Evolutionary conservation across 2,888 invertebrate species (phyloP).

Genomic region (Drosophila antonietae): DNA sequence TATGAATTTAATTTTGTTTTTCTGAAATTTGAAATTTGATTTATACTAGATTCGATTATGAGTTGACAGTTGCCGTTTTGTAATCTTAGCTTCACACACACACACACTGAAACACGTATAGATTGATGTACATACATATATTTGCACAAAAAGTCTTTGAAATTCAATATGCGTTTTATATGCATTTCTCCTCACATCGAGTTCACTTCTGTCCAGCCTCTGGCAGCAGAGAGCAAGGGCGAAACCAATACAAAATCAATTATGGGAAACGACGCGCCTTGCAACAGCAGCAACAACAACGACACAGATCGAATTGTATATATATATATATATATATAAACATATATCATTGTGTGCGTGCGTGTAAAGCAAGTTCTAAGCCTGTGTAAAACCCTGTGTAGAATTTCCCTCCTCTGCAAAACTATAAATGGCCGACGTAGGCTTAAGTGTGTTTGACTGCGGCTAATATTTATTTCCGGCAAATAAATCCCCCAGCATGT

Average conservation of each 20-base stretch:
- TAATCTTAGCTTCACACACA: constrained; percentile 43
- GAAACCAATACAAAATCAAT: constrained; percentile 76
- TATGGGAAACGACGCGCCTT: constrained; percentile 77
- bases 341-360: constrained; percentile 42
- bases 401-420: constrained; percentile 32
- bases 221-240: constrained; percentile 22
- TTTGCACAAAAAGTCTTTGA: constrained; percentile 64
- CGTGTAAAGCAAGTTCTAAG: constrained; percentile 76
- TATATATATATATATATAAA: constrained; percentile 4
- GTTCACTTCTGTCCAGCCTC: constrained; percentile 26
- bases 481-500: constrained; percentile 75
- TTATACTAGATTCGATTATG: constrained; percentile 66
- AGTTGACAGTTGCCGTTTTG: constrained; percentile 51
- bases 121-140: constrained; percentile 47
- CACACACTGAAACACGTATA: not conserved
- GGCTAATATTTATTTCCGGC: constrained; percentile 80
- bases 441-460: constrained; percentile 79
- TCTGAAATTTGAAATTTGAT: constrained; percentile 61
- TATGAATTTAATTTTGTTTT: not conserved
- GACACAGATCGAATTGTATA: constrained; percentile 15
- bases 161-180: constrained; percentile 68
- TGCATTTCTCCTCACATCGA: constrained; percentile 41
- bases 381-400: constrained; percentile 66
- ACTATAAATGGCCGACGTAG: constrained; percentile 64
- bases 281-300: constrained; percentile 31